Percentiles rank a stretch among this genome's conserved stretches.
Evolutionary conservation across 1,140 invertebrate species (phyloP).

Genomic region (Thaumetopoea pityocampa): DNA sequence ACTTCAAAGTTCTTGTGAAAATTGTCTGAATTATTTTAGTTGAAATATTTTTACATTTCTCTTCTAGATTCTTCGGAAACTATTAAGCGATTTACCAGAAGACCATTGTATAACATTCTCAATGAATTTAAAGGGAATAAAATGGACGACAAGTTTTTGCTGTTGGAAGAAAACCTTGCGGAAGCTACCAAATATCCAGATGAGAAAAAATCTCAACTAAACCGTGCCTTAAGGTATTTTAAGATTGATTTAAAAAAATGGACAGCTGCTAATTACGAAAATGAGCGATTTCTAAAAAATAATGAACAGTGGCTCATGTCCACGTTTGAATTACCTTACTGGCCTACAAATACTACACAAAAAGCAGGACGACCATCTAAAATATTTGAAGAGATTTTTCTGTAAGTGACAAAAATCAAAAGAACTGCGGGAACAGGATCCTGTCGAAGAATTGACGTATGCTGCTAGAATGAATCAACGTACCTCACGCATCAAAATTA

Average conservation of each 20-base stretch:
- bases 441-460: not conserved
- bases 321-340: no score
- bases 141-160: not conserved
- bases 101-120: not conserved
- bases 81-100: slow-evolving; percentile 1
- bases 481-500: not conserved
- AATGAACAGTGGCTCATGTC: not conserved
- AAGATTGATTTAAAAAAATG: not conserved
- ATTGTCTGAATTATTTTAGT: no score
- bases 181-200: not conserved
- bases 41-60: not conserved
- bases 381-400: not conserved
- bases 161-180: slow-evolving; percentile 2
- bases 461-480: not conserved
- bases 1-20: no score
- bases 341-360: no score
- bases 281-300: no score
- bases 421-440: not conserved
- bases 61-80: slow-evolving; percentile 1
- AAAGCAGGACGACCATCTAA: not conserved
- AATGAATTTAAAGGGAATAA: slow-evolving; percentile 1
- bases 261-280: no score
- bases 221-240: not conserved
- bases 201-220: not conserved
- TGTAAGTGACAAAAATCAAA: not conserved